phyloP scores from a whole-genome alignment of 1,140 invertebrate species.

The Penaeus indicus region DNA sequence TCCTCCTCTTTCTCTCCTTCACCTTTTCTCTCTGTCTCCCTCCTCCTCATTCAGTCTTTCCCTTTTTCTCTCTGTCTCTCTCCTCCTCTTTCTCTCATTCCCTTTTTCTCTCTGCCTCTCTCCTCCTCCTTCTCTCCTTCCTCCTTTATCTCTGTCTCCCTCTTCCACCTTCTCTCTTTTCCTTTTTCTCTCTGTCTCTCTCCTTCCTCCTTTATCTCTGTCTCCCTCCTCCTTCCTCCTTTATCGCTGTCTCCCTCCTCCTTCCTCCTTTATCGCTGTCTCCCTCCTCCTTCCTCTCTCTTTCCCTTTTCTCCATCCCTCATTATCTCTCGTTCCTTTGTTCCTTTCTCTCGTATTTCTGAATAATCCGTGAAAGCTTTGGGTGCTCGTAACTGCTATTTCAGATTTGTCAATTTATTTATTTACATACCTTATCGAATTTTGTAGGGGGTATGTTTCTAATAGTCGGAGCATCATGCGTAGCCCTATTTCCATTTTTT shows the following conservation, averaged over 20 bases:
- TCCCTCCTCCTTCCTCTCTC: no score
- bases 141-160: no score
- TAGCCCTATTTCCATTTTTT: no score
- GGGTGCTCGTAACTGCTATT: no score
- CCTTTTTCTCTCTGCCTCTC: background rate
- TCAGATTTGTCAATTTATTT: no score
- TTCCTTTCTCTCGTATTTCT: background rate
- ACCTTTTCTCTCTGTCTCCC: background rate
- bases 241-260: no score
- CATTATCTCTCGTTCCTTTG: background rate
- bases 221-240: no score
- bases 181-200: background rate
- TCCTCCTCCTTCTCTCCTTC: background rate
- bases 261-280: no score
- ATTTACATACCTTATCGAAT: no score
- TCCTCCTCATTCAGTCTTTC: background rate
- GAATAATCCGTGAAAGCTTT: no score
- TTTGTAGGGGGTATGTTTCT: no score
- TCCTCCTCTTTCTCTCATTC: background rate
- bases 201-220: background rate
- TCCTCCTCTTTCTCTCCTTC: background rate
- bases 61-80: background rate
- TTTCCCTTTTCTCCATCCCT: background rate
- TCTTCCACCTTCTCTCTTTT: background rate
- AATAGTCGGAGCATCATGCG: no score